Base-by-base conservation (phyloP, 2,888 invertebrate species). In the Rhingia rostrata region DNA sequence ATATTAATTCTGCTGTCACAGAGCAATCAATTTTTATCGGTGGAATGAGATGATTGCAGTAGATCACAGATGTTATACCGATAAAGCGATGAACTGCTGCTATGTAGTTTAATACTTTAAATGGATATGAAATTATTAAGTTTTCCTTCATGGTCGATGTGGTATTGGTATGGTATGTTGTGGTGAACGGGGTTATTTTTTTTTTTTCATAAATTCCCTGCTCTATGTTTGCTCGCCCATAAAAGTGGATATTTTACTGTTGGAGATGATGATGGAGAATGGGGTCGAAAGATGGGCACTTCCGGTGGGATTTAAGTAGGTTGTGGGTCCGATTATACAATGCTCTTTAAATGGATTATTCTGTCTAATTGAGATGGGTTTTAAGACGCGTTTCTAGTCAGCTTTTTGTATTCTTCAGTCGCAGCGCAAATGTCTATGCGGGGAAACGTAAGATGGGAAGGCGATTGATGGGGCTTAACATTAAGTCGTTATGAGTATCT, bases 101-200 rank as follows among this genome's bases (percentile, higher is more conserved):
- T 67, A 54, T 66, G 70, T 22, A 53, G 69, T 73, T 45, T 58
- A 45, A 41, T 43, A 35, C 83, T 79, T 22, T 63, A 78, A 79
- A 83, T 79, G 83, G 83, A 32, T 69, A 73, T n/a, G 53, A 79
- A 83, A 81, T 83, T 78, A 79, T 83, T 73, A 69, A 69, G 64
- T 58, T 70, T 60, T 81, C 53, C 49, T 67, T 72, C 72, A 77
- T 77, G 82, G 77, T 77, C 72, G 47, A 67, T 72, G 72, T 51
- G 83, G 58, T 56, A 75, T 82, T 66, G 47, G 61, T 72, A 67
- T 51, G 83, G 58, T 56, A 75, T 82, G 49, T 14, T 72, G 70
- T 37, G 77, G 56, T 66, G 37, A 72, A 82, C 72, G 66, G 77
- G 67, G 30, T 82, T 37, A 51, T 58, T 56, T 9, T 39, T 41